Evolutionary conservation across 1,140 invertebrate species (phyloP).

Genomic region (Philopotamus ludificatus): DNA sequence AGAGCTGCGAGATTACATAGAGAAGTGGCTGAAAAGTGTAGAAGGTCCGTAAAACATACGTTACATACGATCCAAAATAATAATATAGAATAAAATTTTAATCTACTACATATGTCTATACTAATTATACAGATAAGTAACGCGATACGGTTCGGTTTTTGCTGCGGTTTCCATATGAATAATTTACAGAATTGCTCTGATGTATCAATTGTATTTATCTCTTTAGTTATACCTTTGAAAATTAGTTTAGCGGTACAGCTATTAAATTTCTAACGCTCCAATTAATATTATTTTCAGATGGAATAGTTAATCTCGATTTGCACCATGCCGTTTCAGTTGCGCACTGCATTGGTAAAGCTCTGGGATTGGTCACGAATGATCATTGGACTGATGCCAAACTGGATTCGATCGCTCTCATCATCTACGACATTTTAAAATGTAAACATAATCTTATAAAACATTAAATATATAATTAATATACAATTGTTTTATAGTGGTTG

Average conservation of each 20-base stretch:
- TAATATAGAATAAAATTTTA: too few relatives aligned
- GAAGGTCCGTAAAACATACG: too few relatives aligned
- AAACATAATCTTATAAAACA: slow-evolving; percentile 34
- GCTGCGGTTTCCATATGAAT: too few relatives aligned
- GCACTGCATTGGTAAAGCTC: slow-evolving; percentile 45
- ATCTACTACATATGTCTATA: too few relatives aligned
- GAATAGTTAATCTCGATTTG: slow-evolving; percentile 44
- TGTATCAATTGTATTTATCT: neutral
- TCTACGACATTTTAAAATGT: slow-evolving; percentile 50
- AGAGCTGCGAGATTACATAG: slow-evolving; percentile 29
- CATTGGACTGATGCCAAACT: slow-evolving; percentile 50
- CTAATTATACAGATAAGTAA: too few relatives aligned
- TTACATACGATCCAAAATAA: too few relatives aligned
- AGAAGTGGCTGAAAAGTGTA: slow-evolving; percentile 22
- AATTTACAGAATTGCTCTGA: too few relatives aligned
- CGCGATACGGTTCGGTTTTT: too few relatives aligned
- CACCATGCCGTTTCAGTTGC: slow-evolving; percentile 50
- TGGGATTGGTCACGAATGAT: slow-evolving; percentile 46
- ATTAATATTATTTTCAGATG: slow-evolving; percentile 35
- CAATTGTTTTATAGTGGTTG: slow-evolving; percentile 11
- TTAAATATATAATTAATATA: neutral
- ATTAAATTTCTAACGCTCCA: neutral
- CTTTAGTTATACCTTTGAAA: too few relatives aligned
- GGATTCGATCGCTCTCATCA: slow-evolving; percentile 46
- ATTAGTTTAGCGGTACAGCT: neutral